Percentiles rank a stretch among this genome's conserved stretches.
Conservation (phyloP, 2,113 vertebrate genomes). For the Willisornis vidua region DNA sequence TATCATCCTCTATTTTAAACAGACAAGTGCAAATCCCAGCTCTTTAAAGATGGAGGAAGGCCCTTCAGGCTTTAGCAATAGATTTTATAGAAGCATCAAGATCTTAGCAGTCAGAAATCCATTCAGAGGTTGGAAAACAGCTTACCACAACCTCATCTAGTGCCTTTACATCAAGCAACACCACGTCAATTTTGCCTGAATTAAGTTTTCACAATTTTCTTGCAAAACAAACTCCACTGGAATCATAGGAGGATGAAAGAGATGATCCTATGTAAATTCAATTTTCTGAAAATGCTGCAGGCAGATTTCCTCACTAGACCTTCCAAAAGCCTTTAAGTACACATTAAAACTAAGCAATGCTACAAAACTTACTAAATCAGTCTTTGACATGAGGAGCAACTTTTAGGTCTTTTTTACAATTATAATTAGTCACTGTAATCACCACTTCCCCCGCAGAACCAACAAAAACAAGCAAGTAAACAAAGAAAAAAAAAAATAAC, state of each 20-base stretch:
- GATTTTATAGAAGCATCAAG: not conserved
- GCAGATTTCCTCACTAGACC: not conserved
- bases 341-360: not conserved
- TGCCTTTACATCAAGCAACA: not conserved
- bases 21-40: not conserved
- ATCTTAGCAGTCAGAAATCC: not conserved
- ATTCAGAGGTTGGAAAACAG: not conserved
- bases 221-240: constrained; percentile 1
- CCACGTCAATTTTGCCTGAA: not conserved
- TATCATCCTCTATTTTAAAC: not conserved
- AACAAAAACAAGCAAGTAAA: not conserved
- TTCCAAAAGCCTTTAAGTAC: constrained; percentile 15
- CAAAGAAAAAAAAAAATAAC: accelerated
- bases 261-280: constrained; percentile 1
- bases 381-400: not conserved
- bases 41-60: not conserved
- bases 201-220: not conserved
- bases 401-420: not conserved
- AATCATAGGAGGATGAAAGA: not conserved
- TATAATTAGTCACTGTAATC: not conserved
- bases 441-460: accelerated
- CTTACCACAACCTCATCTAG: not conserved
- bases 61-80: not conserved
- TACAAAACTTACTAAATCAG: not conserved
- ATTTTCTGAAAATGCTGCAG: constrained; percentile 13